These are phyloP conservation scores for Psix sp. DNA, from an alignment of 1,140 invertebrate species.

Conservation along the genomic window DNA sequence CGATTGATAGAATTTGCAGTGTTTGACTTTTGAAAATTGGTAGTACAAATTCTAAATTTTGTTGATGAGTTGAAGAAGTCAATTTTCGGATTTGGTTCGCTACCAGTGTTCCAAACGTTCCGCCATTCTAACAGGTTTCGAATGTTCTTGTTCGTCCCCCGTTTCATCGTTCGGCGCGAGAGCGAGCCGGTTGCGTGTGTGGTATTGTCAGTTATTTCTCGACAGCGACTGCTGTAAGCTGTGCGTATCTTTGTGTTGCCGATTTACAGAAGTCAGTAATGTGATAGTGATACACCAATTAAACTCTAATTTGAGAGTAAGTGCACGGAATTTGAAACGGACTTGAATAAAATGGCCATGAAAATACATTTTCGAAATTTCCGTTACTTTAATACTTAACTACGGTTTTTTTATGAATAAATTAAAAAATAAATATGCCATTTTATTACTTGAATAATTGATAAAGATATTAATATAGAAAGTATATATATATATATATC, in stretches of 20 bases:
- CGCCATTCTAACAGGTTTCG: conserved; percentile 55
- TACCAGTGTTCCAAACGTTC: conserved; percentile 37
- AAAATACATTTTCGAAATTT: background rate
- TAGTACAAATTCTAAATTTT: no score
- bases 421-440: no score
- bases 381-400: background rate
- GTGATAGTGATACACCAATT: conserved; percentile 37
- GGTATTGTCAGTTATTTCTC: conserved; percentile 75
- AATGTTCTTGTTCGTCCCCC: conserved; percentile 59
- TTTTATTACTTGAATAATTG: no score
- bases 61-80: background rate
- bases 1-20: no score
- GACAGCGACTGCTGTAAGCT: conserved; percentile 72
- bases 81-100: conserved; percentile 8
- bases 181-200: conserved; percentile 68
- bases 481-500: no score
- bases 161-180: conserved; percentile 63
- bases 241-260: conserved; percentile 56
- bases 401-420: no score
- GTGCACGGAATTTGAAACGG: conserved; percentile 18
- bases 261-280: conserved; percentile 41
- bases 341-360: conserved; percentile 14
- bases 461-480: no score
- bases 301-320: conserved; percentile 31
- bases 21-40: no score